Evolutionary conservation across 2,113 vertebrate species (phyloP).

Genomic region (Macrotis lagotis): DNA sequence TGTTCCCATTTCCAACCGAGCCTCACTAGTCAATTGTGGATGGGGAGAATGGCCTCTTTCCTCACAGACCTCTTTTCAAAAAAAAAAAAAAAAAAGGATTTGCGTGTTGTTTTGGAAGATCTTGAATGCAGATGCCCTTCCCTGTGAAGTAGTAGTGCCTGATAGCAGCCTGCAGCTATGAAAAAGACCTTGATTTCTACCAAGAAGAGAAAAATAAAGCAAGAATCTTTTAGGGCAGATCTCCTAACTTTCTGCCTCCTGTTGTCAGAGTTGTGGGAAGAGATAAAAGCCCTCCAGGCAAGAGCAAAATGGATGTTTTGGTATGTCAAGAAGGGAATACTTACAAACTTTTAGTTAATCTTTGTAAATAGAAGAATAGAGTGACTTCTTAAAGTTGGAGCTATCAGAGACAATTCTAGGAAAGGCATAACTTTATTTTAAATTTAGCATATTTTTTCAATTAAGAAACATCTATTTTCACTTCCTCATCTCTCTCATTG

Average conservation of each 20-base stretch:
- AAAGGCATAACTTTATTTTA: background rate
- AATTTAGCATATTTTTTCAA: background rate
- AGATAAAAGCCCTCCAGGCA: background rate
- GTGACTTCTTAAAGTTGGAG: background rate
- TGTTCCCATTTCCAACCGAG: background rate
- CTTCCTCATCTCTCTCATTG: background rate
- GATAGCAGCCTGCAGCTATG: background rate
- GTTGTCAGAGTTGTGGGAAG: background rate
- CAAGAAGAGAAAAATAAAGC: background rate
- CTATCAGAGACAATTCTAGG: background rate
- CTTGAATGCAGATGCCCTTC: background rate
- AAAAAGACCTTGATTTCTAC: background rate
- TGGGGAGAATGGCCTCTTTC: background rate
- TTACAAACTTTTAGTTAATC: background rate
- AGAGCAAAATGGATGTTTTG: background rate
- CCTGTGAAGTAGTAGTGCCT: background rate
- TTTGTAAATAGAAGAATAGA: background rate
- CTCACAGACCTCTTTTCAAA: background rate
- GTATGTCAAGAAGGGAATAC: background rate
- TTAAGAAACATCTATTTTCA: background rate
- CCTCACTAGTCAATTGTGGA: background rate
- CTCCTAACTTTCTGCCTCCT: background rate
- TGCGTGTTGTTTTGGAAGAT: background rate
- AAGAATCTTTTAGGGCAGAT: background rate
- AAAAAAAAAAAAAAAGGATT: background rate